Evolutionary conservation across 2,888 invertebrate genomes (phyloP).

Genomic region (Apantesis nais): DNA sequence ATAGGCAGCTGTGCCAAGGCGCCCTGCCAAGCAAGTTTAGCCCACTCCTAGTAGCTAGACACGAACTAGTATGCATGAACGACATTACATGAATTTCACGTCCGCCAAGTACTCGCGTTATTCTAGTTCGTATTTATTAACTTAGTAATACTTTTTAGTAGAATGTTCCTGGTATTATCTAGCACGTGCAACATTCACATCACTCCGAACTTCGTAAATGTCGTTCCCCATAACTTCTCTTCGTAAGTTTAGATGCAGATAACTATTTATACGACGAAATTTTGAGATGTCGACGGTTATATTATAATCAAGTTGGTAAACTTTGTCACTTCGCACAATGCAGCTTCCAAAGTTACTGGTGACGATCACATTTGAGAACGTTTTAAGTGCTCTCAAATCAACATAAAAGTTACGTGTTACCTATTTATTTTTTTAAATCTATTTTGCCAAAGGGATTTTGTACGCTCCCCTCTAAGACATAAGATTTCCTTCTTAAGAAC

Average conservation of each 20-base stretch:
- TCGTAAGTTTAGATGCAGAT: conserved; percentile 14
- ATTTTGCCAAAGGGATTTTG: conserved; percentile 35
- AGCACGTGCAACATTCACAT: conserved; percentile 1
- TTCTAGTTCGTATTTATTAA: conserved; percentile 9
- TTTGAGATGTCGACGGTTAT: conserved; percentile 13
- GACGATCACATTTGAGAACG: conserved; percentile 11
- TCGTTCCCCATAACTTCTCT: conserved; percentile 11
- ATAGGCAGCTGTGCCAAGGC: conserved; percentile 71
- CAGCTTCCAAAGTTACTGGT: conserved; percentile 13
- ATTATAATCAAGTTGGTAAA: conserved; percentile 18
- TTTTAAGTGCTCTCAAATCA: conserved; percentile 20
- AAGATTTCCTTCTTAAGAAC: conserved; percentile 40
- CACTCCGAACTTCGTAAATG: conserved; percentile 1
- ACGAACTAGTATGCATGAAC: conserved; percentile 33
- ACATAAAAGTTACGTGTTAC: conserved; percentile 36
- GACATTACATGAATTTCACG: conserved; percentile 38
- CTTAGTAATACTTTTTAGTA: conserved; percentile 1
- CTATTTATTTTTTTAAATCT: conserved; percentile 41
- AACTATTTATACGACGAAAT: conserved; percentile 12
- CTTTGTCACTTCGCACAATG: conserved; percentile 18
- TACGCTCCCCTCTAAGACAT: conserved; percentile 29
- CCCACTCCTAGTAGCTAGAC: conserved; percentile 43
- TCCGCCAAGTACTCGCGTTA: conserved; percentile 28
- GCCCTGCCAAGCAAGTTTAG: conserved; percentile 72
- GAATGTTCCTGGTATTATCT: not conserved